These are phyloP conservation scores for Petrocephalus zakoni DNA, from an alignment of 2,113 vertebrate genomes.

Conservation along the genomic window DNA sequence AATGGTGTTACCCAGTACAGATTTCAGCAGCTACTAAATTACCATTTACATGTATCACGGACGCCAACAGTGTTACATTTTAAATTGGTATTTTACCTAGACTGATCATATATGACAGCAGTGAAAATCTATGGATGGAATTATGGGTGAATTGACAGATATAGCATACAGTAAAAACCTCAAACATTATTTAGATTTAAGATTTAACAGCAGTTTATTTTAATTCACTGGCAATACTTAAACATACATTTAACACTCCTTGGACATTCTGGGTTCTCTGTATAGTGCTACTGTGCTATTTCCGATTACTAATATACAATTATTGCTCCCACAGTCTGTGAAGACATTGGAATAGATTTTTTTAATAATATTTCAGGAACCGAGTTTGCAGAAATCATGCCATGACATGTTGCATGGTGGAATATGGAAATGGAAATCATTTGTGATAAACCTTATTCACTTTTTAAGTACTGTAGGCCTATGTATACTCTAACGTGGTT, in stretches of 20 bases:
- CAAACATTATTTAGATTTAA: background rate
- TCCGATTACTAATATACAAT: background rate
- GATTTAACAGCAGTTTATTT: background rate
- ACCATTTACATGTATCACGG: background rate
- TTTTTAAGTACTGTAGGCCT: background rate
- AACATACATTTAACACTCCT: background rate
- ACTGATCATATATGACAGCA: background rate
- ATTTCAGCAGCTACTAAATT: background rate
- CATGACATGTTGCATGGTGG: background rate
- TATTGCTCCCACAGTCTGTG: background rate
- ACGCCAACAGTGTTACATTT: background rate
- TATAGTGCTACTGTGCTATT: background rate
- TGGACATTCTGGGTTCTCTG: background rate
- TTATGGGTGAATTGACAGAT: background rate
- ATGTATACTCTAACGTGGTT: background rate
- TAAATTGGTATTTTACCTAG: background rate
- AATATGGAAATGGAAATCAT: background rate
- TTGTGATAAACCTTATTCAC: background rate
- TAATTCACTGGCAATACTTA: background rate
- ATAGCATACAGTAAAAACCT: background rate
- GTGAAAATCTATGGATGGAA: background rate
- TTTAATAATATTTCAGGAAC: background rate
- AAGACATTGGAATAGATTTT: background rate
- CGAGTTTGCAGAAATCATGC: background rate
- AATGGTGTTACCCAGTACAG: background rate